These are phyloP conservation scores for Tapirus terrestris DNA, from an alignment of 2,113 vertebrate genomes.

Conservation along the genomic window DNA sequence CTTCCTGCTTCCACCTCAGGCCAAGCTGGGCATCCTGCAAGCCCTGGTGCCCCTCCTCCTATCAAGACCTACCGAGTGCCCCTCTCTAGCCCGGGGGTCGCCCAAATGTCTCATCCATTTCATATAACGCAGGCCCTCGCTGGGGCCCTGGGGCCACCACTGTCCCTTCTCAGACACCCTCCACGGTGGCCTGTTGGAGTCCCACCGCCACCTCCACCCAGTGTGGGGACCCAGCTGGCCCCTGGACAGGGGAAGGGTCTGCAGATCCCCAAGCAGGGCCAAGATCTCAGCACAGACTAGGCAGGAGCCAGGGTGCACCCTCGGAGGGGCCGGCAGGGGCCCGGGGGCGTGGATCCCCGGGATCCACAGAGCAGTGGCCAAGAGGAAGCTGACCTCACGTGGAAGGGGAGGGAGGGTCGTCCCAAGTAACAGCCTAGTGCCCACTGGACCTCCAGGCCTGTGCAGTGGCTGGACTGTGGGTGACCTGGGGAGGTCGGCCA, in stretches of 20 bases:
- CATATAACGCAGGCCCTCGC: not conserved
- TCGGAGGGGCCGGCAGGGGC: no score
- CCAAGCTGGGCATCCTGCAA: not conserved
- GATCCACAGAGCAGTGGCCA: not conserved
- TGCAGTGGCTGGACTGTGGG: not conserved
- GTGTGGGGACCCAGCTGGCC: not conserved
- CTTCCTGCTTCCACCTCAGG: not conserved
- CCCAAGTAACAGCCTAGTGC: not conserved
- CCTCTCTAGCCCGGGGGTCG: not conserved
- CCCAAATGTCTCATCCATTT: not conserved
- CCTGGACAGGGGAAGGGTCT: not conserved
- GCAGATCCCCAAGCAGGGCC: no score
- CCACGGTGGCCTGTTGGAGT: not conserved
- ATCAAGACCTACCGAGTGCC: not conserved
- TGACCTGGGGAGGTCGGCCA: not conserved
- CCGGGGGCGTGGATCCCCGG: not conserved
- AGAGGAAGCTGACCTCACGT: not conserved
- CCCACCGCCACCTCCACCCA: not conserved
- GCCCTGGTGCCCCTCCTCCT: not conserved
- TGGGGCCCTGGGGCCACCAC: not conserved
- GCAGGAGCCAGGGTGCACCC: not conserved
- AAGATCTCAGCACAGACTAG: accelerated
- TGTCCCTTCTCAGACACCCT: not conserved
- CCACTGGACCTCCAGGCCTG: not conserved
- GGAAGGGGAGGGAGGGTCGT: not conserved